A percentile compares a stretch with the other conserved stretches of the same genome.
phyloP scores from a whole-genome alignment of 2,888 invertebrate genomes.

The Drosophila neotestacea region DNA sequence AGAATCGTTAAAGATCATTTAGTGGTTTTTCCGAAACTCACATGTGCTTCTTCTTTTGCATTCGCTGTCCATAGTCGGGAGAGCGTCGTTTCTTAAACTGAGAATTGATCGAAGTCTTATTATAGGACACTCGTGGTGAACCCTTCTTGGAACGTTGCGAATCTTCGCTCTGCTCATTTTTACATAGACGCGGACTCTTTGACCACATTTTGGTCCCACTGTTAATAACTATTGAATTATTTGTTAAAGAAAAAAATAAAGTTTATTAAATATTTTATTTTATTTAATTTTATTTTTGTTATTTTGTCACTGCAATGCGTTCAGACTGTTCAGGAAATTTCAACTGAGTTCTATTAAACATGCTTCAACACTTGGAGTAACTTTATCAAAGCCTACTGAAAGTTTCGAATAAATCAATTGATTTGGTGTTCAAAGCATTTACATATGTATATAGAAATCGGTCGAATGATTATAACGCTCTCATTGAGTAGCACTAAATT shows the following conservation, averaged over 20 bases:
- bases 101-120: constrained; percentile 25
- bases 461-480: too few relatives aligned
- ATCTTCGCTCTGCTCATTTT: constrained; percentile 12
- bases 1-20: background rate
- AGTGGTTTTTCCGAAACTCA: constrained; percentile 9
- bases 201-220: constrained; percentile 34
- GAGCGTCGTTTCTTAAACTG: constrained; percentile 46
- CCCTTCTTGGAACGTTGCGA: constrained; percentile 19
- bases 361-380: background rate
- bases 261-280: constrained; percentile 1
- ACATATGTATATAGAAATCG: background rate
- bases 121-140: constrained; percentile 57
- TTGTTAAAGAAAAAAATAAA: background rate
- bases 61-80: constrained; percentile 13
- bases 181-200: constrained; percentile 59
- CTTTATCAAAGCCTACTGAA: constrained; percentile 31
- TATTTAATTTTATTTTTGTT: constrained; percentile 6
- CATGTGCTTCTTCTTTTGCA: constrained; percentile 38
- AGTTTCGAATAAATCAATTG: background rate
- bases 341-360: background rate
- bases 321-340: constrained; percentile 24
- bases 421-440: background rate
- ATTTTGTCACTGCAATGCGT: constrained; percentile 20
- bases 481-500: too few relatives aligned
- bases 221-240: background rate